Conservation (phyloP, 2,113 vertebrate genomes). For the Zapus hudsonius region DNA sequence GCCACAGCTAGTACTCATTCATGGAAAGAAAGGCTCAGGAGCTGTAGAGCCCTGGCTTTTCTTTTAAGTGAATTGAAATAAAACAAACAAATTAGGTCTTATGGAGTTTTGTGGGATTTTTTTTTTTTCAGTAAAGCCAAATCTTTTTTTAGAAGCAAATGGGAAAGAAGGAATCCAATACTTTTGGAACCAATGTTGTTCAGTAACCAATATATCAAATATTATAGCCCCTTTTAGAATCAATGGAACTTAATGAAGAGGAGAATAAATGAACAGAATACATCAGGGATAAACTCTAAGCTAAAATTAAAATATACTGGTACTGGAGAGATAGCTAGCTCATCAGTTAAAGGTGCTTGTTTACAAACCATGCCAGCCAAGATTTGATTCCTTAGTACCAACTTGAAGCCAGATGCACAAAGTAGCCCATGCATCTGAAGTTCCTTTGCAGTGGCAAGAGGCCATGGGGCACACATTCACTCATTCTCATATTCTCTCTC, state of each 20-base stretch:
- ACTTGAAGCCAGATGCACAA: too few species aligned
- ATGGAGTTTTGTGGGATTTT: background rate
- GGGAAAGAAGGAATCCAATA: background rate
- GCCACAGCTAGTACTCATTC: background rate
- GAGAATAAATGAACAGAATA: slow-evolving; percentile 20
- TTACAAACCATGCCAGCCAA: too few species aligned
- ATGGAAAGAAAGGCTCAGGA: background rate
- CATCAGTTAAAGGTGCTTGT: too few species aligned
- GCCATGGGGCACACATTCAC: too few species aligned
- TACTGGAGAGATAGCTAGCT: too few species aligned
- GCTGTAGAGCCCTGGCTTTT: background rate
- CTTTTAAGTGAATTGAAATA: slow-evolving; percentile 20
- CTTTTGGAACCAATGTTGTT: slow-evolving; percentile 8
- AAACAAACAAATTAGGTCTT: slow-evolving; percentile 15
- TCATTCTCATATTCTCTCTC: too few species aligned
- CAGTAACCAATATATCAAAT: slow-evolving; percentile 32
- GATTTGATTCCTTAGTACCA: too few species aligned
- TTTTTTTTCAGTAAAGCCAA: slow-evolving; percentile 36
- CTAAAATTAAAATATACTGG: background rate
- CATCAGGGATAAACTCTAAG: background rate
- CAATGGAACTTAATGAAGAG: slow-evolving; percentile 36
- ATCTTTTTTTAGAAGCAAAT: background rate
- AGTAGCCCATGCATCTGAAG: too few species aligned
- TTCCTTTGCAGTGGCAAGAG: too few species aligned
- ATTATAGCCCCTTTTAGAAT: slow-evolving; percentile 42